These are phyloP conservation scores for Ephialtes manifestator DNA, from an alignment of 2,888 invertebrate genomes.

Conservation along the genomic window DNA sequence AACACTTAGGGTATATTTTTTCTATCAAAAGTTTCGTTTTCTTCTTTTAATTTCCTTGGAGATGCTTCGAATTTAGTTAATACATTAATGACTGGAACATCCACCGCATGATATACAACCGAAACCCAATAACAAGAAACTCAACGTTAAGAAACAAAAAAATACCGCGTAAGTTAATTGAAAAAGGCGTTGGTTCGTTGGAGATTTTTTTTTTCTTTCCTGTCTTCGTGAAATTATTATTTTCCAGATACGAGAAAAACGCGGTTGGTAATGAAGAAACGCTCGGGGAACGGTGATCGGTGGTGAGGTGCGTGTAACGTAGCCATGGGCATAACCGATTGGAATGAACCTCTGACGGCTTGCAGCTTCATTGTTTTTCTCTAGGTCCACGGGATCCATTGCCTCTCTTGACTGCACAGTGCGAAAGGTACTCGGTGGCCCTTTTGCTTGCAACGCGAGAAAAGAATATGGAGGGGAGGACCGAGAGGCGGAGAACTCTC, in stretches of 20 bases:
- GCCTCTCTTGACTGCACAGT: slow-evolving; percentile 66
- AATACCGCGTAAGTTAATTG: neutral
- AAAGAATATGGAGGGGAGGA: slow-evolving; percentile 52
- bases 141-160: neutral
- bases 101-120: neutral
- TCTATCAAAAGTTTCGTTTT: too few relatives aligned
- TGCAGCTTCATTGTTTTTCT: slow-evolving; percentile 79
- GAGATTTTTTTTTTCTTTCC: neutral
- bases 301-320: slow-evolving; percentile 57
- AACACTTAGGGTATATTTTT: too few relatives aligned
- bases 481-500: slow-evolving; percentile 50
- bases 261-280: slow-evolving; percentile 51
- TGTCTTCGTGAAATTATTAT: neutral
- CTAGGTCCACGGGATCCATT: slow-evolving; percentile 66
- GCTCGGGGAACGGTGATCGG: slow-evolving; percentile 25
- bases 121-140: neutral
- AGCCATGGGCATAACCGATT: slow-evolving; percentile 79
- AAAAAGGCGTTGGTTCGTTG: neutral
- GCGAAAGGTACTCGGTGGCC: slow-evolving; percentile 34
- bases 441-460: slow-evolving; percentile 72
- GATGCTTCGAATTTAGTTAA: too few relatives aligned
- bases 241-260: slow-evolving; percentile 37
- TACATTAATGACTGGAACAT: too few relatives aligned
- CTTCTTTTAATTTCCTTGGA: too few relatives aligned
- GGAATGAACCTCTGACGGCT: slow-evolving; percentile 70